Base-by-base conservation (phyloP, 2,113 vertebrate species). In the Rostratula benghalensis region DNA sequence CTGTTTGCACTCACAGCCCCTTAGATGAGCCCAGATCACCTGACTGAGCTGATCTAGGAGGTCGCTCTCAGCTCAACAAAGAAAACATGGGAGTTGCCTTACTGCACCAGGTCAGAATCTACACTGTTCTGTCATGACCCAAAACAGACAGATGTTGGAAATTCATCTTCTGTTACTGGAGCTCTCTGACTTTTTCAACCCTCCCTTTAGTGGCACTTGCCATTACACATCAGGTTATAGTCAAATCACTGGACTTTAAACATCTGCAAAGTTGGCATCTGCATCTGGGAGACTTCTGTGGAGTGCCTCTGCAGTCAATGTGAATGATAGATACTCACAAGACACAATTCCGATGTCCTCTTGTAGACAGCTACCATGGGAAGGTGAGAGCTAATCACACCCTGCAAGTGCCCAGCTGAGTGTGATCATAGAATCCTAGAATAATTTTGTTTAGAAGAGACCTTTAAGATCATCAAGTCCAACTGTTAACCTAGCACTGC, bases 1-100 rank as follows among this genome's bases (percentile, higher is more conserved):
- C 17, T 2, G 2, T 69, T 71, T 54, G 39, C 33, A 65, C 14
- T 46, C 45, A 57, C 0, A 0, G 27, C 9, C 18, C n/a, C 31
- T 73, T 59, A 43, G 28, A 41, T n/a, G 35, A 54, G 13, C 13
- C 41, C 51, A 75, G 39, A 20, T 85, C 63, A 39, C 45, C 27
- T 54, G 33, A n/a, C 14, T 64, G 84, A 79, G 41, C 57, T 71
- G 28, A 61, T n/a, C 53, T n/a, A 20, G 28, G 41, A 83, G 35
- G 22, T 16, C 14, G 23, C 30, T 65, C 35, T 53, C 46, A 71
- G 41, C 57, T 71, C 30, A 76, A 61, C 51, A 79, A 70, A 54
- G n/a, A 79, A 79, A 39, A 31, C 12, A 18, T 19, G 50, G 41
- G 30, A 56, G 22, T 17, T 81, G 41, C 27, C 48, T 81, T 63